phyloP scores from a whole-genome alignment of 2,888 invertebrate genomes.

The Cylloceria caligata region DNA sequence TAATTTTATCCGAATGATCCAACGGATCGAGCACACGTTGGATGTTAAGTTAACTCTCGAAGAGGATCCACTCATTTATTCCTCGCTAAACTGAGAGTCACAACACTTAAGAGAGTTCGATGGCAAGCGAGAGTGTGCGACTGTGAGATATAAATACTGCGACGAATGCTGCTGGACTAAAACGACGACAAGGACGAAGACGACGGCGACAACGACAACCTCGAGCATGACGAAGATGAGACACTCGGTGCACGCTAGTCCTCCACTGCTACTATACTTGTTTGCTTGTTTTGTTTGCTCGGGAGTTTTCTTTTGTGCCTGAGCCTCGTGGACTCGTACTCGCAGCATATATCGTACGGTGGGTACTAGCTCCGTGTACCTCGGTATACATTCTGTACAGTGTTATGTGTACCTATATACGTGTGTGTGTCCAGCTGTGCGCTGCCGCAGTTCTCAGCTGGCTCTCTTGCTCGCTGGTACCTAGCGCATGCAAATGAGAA shows the following conservation, averaged over 20 bases:
- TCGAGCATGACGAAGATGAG: slow-evolving; percentile 36
- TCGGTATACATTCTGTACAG: slow-evolving; percentile 18
- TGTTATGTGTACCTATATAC: slow-evolving; percentile 24
- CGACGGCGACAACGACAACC: slow-evolving; percentile 17
- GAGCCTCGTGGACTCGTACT: slow-evolving; percentile 39
- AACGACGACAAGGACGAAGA: slow-evolving; percentile 13
- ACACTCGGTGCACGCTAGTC: slow-evolving; percentile 18
- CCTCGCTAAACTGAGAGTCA: slow-evolving; percentile 2
- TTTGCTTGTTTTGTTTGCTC: slow-evolving; percentile 79
- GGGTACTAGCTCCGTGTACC: slow-evolving; percentile 26
- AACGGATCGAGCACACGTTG: background rate
- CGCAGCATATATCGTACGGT: slow-evolving; percentile 11
- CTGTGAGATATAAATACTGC: slow-evolving; percentile 62
- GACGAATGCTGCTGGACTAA: slow-evolving; percentile 51
- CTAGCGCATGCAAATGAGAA: slow-evolving; percentile 78
- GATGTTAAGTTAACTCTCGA: background rate
- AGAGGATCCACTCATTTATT: slow-evolving; percentile 56
- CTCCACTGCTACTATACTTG: slow-evolving; percentile 63
- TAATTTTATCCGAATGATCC: background rate
- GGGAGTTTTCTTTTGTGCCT: slow-evolving; percentile 77
- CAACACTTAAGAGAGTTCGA: slow-evolving; percentile 12
- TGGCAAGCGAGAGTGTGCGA: slow-evolving; percentile 27
- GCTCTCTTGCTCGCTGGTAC: slow-evolving; percentile 40
- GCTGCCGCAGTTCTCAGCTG: slow-evolving; percentile 65
- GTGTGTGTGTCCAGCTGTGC: slow-evolving; percentile 78